Conservation (phyloP, 92 coral and sea anemone genomes). For the Micromussa lordhowensis region DNA sequence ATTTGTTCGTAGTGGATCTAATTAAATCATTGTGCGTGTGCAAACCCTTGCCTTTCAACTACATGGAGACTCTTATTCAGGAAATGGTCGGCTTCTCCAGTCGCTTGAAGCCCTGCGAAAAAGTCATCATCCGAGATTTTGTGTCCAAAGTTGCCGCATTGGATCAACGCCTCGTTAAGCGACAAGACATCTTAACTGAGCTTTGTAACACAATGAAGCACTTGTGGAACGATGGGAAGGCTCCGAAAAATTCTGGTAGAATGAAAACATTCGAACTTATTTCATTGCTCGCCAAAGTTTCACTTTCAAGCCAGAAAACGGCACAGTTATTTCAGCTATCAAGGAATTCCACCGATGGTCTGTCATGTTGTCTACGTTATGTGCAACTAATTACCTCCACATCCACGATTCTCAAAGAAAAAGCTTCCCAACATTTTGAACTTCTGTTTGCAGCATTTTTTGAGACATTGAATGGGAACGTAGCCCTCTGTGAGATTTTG, state of each 20-base stretch:
- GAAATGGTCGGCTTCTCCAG: neutral
- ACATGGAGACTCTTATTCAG: neutral
- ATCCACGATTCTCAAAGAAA: neutral
- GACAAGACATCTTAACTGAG: neutral
- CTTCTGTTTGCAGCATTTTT: neutral
- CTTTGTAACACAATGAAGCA: neutral
- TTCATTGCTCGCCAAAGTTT: neutral
- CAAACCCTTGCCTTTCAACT: neutral
- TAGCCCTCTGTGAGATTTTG: neutral
- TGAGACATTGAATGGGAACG: constrained; percentile 6
- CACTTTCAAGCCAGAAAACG: constrained; percentile 1
- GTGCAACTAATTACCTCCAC: neutral
- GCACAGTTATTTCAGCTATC: neutral
- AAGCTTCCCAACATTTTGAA: neutral
- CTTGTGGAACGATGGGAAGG: neutral
- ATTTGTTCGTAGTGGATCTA: neutral
- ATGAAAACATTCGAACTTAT: neutral
- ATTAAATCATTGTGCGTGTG: neutral
- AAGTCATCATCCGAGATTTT: neutral
- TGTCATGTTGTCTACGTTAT: neutral
- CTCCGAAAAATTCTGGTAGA: neutral
- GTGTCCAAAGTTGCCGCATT: neutral
- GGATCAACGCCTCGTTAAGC: neutral
- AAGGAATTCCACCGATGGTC: neutral
- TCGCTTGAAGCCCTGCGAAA: neutral